These are phyloP conservation scores for Girardinus metallicus DNA, from an alignment of 2,797 vertebrate genomes.

Conservation along the genomic window DNA sequence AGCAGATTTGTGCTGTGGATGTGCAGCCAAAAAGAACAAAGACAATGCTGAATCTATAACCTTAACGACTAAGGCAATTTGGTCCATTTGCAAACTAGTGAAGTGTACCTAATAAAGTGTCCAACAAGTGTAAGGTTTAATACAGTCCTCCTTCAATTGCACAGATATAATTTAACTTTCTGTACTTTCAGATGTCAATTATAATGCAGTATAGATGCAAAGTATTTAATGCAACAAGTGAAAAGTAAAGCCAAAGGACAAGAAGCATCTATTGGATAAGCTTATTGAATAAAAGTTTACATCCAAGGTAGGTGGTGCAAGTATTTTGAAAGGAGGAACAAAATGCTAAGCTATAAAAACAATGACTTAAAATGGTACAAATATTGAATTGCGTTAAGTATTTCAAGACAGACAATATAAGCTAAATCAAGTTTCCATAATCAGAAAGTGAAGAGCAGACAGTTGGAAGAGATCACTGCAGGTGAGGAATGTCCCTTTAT, in stretches of 20 bases:
- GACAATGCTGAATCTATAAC: not conserved
- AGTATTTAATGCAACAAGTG: not conserved
- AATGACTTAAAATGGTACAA: not conserved
- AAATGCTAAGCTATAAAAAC: not conserved
- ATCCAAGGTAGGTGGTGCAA: not conserved
- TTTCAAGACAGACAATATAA: conserved; percentile 6
- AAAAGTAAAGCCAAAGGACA: not conserved
- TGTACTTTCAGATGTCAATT: not conserved
- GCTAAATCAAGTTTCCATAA: conserved; percentile 22
- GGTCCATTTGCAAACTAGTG: not conserved
- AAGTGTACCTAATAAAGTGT: not conserved
- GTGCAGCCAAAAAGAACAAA: not conserved
- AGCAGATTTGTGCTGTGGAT: not conserved
- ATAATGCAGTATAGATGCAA: not conserved
- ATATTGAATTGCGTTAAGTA: not conserved
- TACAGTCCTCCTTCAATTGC: not conserved
- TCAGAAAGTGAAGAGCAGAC: conserved; percentile 60
- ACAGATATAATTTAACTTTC: not conserved
- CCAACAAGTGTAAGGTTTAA: not conserved
- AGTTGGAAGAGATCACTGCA: conserved; percentile 56
- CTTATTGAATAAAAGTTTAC: not conserved
- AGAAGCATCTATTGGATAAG: not conserved
- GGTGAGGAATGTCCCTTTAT: conserved; percentile 89
- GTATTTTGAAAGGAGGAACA: not conserved
- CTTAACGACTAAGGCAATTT: not conserved